phyloP scores from a whole-genome alignment of 2,888 invertebrate species.

The Adela reaumurella region DNA sequence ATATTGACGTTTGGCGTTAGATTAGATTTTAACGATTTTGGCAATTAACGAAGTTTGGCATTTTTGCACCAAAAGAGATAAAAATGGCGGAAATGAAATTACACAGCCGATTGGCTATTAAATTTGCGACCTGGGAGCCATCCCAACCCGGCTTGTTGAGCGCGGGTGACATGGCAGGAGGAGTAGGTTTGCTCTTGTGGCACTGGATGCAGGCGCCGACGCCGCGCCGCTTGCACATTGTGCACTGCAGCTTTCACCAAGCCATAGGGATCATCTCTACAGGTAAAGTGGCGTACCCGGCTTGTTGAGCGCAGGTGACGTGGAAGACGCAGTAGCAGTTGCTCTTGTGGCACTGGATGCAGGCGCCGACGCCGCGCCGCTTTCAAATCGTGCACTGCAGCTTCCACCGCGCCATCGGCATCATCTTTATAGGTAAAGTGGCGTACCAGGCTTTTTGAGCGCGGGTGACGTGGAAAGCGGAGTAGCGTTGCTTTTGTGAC shows the following conservation, averaged over 20 bases:
- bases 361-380: no score
- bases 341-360: no score
- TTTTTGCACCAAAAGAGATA: no score
- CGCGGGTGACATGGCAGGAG: constrained; percentile 99
- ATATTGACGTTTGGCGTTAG: no score
- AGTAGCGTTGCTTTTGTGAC: constrained; percentile 93
- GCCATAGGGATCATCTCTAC: constrained; percentile 94
- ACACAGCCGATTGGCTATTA: no score
- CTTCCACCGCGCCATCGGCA: constrained; percentile 69
- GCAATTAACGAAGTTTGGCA: no score
- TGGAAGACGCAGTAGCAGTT: no score
- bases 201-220: constrained; percentile 98
- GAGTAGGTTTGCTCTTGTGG: constrained; percentile 92
- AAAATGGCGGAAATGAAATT: no score
- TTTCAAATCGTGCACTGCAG: no score
- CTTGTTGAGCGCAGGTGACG: no score
- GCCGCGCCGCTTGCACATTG: constrained; percentile 90
- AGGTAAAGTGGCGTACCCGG: constrained; percentile 25
- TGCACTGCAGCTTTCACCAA: constrained; percentile 93
- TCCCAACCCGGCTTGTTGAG: constrained; percentile 90
- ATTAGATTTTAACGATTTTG: no score
- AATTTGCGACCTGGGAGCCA: no score
- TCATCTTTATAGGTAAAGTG: constrained; percentile 54
- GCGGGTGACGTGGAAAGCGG: constrained; percentile 98
- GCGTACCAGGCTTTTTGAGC: constrained; percentile 84